These are phyloP conservation scores for Conus betulinus DNA, from an alignment of 1,140 invertebrate species.

Conservation along the genomic window DNA sequence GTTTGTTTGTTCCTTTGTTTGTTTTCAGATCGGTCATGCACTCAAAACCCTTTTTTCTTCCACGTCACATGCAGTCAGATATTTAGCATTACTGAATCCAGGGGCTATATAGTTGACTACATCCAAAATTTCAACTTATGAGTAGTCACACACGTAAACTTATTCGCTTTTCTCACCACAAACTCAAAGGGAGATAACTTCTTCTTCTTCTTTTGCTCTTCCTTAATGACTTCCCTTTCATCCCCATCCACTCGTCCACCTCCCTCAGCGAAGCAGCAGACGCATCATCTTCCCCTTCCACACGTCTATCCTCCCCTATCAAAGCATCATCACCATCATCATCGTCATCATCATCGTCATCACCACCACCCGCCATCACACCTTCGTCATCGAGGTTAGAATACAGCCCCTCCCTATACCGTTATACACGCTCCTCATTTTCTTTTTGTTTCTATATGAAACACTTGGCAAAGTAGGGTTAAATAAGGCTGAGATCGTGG, in stretches of 20 bases:
- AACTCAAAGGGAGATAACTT: slow-evolving; percentile 23
- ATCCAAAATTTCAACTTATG: slow-evolving; percentile 48
- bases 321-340: neutral
- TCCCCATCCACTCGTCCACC: neutral
- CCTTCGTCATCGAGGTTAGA: too few relatives aligned
- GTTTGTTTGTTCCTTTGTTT: too few relatives aligned
- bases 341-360: too few relatives aligned
- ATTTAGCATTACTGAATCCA: slow-evolving; percentile 40
- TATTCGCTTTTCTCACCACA: slow-evolving; percentile 48
- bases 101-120: slow-evolving; percentile 50
- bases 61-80: slow-evolving; percentile 50
- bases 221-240: neutral
- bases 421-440: too few relatives aligned
- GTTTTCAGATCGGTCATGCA: slow-evolving; percentile 34
- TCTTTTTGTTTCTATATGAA: too few relatives aligned
- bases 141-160: slow-evolving; percentile 41
- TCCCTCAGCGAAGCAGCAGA: too few relatives aligned
- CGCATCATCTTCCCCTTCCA: neutral
- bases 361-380: too few relatives aligned
- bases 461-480: slow-evolving; percentile 39
- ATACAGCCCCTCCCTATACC: too few relatives aligned
- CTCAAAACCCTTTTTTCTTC: slow-evolving; percentile 50
- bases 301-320: too few relatives aligned
- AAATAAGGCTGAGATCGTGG: slow-evolving; percentile 49
- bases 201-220: neutral